These are phyloP conservation scores for Chelon auratus DNA, from an alignment of 2,797 vertebrate genomes.

Conservation along the genomic window DNA sequence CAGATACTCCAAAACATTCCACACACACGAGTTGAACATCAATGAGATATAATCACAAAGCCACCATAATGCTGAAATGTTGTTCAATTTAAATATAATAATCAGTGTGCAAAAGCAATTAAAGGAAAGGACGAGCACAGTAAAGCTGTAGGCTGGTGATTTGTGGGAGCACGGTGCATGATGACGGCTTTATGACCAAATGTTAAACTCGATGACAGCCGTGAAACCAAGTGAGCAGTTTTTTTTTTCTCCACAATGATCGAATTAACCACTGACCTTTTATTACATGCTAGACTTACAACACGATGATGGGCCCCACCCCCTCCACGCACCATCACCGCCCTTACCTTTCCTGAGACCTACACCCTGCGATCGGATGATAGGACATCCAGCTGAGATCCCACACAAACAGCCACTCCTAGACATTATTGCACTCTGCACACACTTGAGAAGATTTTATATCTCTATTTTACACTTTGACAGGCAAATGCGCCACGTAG, in stretches of 20 bases:
- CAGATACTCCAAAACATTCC: conserved; percentile 83
- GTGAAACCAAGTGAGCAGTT: conserved; percentile 67
- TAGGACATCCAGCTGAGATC: conserved; percentile 57
- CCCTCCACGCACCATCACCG: not conserved
- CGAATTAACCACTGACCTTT: conserved; percentile 50
- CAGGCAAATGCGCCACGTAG: not conserved
- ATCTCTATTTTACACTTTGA: conserved; percentile 4
- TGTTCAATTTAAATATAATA: not conserved
- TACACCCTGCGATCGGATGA: conserved; percentile 84
- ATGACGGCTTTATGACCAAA: conserved; percentile 74
- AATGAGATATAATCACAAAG: conserved; percentile 83
- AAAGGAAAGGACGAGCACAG: not conserved
- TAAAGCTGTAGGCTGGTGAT: not conserved
- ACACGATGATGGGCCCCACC: conserved; percentile 2
- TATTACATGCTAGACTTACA: conserved; percentile 68
- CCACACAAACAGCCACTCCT: conserved; percentile 44
- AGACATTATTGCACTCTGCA: conserved; percentile 21
- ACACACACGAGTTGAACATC: conserved; percentile 72
- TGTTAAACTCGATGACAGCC: conserved; percentile 66
- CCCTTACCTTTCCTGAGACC: conserved; percentile 94
- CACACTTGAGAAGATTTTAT: conserved; percentile 14
- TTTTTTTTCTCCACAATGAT: conserved; percentile 76
- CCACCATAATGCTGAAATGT: conserved; percentile 66
- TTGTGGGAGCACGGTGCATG: conserved; percentile 35
- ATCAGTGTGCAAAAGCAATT: conserved; percentile 4